Percentiles rank a stretch among this genome's conserved stretches.
Evolutionary conservation across 2,888 invertebrate genomes (phyloP).

Genomic region (Galerucella calmariensis): DNA sequence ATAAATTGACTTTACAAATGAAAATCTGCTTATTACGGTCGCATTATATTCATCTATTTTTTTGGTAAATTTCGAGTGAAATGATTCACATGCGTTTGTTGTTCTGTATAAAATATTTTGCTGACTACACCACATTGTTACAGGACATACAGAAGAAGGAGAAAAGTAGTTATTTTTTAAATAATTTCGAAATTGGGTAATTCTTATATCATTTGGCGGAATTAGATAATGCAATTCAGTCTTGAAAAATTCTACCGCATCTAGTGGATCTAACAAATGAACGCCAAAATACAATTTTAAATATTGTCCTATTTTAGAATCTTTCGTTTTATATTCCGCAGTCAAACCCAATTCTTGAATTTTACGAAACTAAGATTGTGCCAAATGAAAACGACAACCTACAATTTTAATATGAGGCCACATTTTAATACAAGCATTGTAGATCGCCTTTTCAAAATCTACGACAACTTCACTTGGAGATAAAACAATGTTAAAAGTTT

Average conservation of each 20-base stretch:
- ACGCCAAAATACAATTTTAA: background rate
- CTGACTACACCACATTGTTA: background rate
- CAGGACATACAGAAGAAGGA: background rate
- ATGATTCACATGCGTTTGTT: conserved; percentile 10
- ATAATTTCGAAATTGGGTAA: background rate
- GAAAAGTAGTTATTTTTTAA: conserved; percentile 7
- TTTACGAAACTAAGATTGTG: no score
- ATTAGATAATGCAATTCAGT: conserved; percentile 7
- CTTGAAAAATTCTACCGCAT: background rate
- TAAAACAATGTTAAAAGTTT: background rate
- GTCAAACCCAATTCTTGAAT: no score
- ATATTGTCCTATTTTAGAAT: no score
- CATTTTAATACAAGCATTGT: no score
- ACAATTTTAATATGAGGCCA: no score
- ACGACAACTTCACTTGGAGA: background rate
- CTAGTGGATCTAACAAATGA: conserved; percentile 12
- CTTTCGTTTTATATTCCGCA: no score
- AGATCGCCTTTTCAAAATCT: background rate
- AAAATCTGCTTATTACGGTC: background rate
- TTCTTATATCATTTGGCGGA: conserved; percentile 6
- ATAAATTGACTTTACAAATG: conserved; percentile 7
- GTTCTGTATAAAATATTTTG: background rate
- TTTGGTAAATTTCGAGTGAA: conserved; percentile 7
- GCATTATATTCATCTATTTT: background rate
- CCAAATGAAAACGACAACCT: no score